These are phyloP conservation scores for Bergia sp. DNA, from an alignment of 92 coral and sea anemone genomes.

Conservation along the genomic window DNA sequence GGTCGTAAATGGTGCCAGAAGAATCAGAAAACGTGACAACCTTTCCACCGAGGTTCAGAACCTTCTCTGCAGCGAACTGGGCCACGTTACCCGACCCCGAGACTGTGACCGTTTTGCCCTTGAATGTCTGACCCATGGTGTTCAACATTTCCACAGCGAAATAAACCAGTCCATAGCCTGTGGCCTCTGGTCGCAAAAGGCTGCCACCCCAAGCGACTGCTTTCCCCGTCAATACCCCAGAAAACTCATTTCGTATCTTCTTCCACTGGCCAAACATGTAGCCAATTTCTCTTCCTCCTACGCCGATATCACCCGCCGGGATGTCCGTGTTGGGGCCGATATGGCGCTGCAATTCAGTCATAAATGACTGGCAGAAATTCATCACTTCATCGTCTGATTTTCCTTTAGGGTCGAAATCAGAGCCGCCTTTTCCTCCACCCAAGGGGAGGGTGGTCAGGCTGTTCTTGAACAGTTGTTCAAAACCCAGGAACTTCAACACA, in stretches of 20 bases:
- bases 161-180: constrained; percentile 90
- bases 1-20: constrained; percentile 79
- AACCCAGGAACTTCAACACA: constrained; percentile 84
- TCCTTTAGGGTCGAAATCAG: constrained; percentile 91
- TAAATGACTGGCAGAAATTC: constrained; percentile 93
- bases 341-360: constrained; percentile 90
- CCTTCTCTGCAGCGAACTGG: constrained; percentile 89
- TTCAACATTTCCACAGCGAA: constrained; percentile 90
- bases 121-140: constrained; percentile 77
- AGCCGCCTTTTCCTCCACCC: constrained; percentile 93
- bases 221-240: constrained; percentile 89
- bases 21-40: constrained; percentile 86
- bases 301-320: constrained; percentile 93
- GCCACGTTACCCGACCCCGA: constrained; percentile 94
- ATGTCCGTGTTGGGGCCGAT: constrained; percentile 94
- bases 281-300: constrained; percentile 90
- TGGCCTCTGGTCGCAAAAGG: constrained; percentile 88
- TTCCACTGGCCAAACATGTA: constrained; percentile 94
- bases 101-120: constrained; percentile 75
- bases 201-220: constrained; percentile 82
- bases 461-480: constrained; percentile 88
- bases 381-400: constrained; percentile 85
- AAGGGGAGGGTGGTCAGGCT: constrained; percentile 88
- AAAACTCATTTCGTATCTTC: constrained; percentile 84
- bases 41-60: constrained; percentile 75